Base-by-base conservation (phyloP, 2,113 vertebrate genomes). In the Calyptommatus sinebrachiatus region DNA sequence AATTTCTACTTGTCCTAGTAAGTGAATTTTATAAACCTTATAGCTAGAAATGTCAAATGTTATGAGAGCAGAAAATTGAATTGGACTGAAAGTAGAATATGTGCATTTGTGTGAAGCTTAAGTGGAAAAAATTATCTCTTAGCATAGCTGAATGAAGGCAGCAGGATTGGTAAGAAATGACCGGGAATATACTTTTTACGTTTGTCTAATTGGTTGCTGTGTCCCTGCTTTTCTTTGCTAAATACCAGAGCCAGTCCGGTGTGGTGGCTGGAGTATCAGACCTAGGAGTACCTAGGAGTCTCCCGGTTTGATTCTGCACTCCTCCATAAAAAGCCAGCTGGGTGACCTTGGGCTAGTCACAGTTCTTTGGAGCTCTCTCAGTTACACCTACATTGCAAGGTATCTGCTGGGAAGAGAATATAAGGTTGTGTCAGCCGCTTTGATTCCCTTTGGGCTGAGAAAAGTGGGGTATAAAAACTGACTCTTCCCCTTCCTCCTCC, bases 11-110 rank as follows among this genome's bases (percentile, higher is more conserved):
- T 78, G 67, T 78, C 31, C 29, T 46, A 45, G 24, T 46, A 68
- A 78, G 48, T 77, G 28, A 28, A 12, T 68, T 53, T 77, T 53
- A 77, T 46, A 53, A 53, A 11, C 46, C 65, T 77, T 5, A 12
- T 61, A 53, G 77, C 53, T 71, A 78, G 14, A 78, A 61, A 70
- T 71, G 77, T 78, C 67, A 70, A 61, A 57, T 78, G 31, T 26
- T 29, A n/a, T n/a, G 50, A 60, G 50, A 78, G 31, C 67, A 78
- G 31, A 61, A 78, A 71, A 78, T 78, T 62, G 31, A 53, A 28
- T 61, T 70, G 67, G 24, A 71, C 24, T 78, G 77, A 45, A 61
- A 61, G 31, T 41, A 41, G 48, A 48, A 78, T 66, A 48, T 50
- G 62, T 66, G n/a, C 63, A 53, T 71, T 78, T 71, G 31, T 78